Conservation (phyloP, 53 echinoderm and acorn worm genomes). For the Patiria pectinifera region DNA sequence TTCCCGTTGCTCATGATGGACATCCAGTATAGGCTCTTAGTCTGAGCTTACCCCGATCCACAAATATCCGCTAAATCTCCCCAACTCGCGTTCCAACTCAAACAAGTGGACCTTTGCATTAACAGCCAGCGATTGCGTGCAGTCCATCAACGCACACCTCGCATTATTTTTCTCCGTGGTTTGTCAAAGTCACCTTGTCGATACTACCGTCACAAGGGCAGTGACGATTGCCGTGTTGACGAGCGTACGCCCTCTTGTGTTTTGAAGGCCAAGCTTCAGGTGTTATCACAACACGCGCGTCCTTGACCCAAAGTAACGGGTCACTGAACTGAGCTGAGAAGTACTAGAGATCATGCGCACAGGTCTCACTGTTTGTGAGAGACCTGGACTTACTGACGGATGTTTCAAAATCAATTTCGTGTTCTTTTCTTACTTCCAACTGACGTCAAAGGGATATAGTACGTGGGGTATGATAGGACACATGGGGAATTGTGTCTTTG, state of each 20-base stretch:
- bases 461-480: too few species aligned
- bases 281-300: neutral
- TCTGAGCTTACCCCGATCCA: neutral
- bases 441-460: too few species aligned
- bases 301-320: neutral
- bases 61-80: neutral
- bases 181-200: neutral
- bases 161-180: neutral
- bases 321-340: neutral
- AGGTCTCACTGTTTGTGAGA: too few species aligned
- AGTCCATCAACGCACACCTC: neutral
- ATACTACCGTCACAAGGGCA: neutral
- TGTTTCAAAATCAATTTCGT: too few species aligned
- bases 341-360: neutral
- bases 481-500: too few species aligned
- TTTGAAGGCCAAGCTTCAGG: neutral
- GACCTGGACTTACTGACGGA: too few species aligned
- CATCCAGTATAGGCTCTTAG: too few species aligned
- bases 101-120: neutral
- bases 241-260: constrained; percentile 6
- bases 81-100: neutral
- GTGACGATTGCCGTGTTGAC: constrained; percentile 20
- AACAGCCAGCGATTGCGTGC: neutral
- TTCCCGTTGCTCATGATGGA: constrained; percentile 1
- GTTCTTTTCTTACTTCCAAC: too few species aligned